Conservation (phyloP, 1,140 invertebrate genomes). For the Drosophila chauvacae region DNA sequence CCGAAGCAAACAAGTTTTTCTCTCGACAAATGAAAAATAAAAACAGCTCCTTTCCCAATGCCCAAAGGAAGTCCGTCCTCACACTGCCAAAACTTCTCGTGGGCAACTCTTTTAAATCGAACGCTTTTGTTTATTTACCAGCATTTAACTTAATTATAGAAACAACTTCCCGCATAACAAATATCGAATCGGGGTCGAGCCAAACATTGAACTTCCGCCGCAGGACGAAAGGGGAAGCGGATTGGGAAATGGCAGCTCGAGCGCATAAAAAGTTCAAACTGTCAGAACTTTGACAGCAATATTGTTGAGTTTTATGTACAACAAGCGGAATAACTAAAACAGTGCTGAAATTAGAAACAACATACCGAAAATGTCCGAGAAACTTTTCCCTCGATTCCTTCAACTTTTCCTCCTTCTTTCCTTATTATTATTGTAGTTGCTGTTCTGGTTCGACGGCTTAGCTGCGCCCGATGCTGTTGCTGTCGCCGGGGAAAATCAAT, state of each 20-base stretch:
- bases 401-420: conserved; percentile 46
- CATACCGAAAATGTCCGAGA: conserved; percentile 45
- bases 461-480: conserved; percentile 44
- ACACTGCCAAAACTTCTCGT: conserved; percentile 14
- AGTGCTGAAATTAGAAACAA: conserved; percentile 61
- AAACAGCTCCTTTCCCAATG: conserved; percentile 1
- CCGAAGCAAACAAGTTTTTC: conserved; percentile 1
- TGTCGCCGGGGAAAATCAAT: conserved; percentile 72
- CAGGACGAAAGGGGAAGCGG: not conserved
- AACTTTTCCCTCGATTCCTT: conserved; percentile 46
- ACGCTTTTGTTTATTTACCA: conserved; percentile 49
- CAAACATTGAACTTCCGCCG: conserved; percentile 4
- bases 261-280: conserved; percentile 64
- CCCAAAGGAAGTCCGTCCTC: conserved; percentile 14
- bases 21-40: not conserved
- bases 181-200: conserved; percentile 13
- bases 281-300: conserved; percentile 70
- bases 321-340: conserved; percentile 54
- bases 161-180: conserved; percentile 36
- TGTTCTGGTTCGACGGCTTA: conserved; percentile 29
- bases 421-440: conserved; percentile 31
- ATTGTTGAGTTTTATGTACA: conserved; percentile 73
- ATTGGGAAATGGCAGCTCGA: conserved; percentile 11
- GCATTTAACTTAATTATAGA: conserved; percentile 52
- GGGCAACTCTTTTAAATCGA: conserved; percentile 44